Evolutionary conservation across 2,113 vertebrate species (phyloP).

Genomic region (Heloderma charlesbogerti): DNA sequence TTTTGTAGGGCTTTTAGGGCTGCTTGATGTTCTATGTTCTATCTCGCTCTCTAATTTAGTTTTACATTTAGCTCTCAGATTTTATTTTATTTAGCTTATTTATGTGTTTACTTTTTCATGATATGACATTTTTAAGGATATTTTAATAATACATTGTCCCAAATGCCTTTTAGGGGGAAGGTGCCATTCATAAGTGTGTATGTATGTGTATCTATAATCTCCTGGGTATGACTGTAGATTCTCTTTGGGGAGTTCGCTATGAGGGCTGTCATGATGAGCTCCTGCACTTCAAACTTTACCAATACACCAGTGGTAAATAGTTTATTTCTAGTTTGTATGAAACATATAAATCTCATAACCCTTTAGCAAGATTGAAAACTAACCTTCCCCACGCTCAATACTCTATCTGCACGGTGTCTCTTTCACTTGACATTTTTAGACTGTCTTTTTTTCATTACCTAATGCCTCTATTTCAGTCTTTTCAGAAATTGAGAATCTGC

Average conservation of each 20-base stretch:
- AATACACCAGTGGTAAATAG: neutral
- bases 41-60: neutral
- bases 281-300: neutral
- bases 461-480: constrained; percentile 53
- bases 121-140: neutral
- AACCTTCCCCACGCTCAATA: constrained; percentile 49
- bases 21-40: neutral
- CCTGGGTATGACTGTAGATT: neutral
- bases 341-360: constrained; percentile 42
- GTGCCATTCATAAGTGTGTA: neutral
- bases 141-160: neutral
- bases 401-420: constrained; percentile 40
- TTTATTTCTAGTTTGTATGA: constrained; percentile 30
- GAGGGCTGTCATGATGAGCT: neutral
- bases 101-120: neutral
- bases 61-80: neutral
- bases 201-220: neutral
- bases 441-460: constrained; percentile 65
- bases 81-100: neutral
- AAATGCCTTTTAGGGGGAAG: neutral
- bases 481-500: constrained; percentile 29
- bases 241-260: neutral
- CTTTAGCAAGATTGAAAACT: constrained; percentile 51
- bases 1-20: neutral
- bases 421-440: constrained; percentile 63